Evolutionary conservation across 2,888 invertebrate genomes (phyloP), one percentile per base, ranked within the genome.

Genomic region (Caradrina clavipalpis): DNA sequence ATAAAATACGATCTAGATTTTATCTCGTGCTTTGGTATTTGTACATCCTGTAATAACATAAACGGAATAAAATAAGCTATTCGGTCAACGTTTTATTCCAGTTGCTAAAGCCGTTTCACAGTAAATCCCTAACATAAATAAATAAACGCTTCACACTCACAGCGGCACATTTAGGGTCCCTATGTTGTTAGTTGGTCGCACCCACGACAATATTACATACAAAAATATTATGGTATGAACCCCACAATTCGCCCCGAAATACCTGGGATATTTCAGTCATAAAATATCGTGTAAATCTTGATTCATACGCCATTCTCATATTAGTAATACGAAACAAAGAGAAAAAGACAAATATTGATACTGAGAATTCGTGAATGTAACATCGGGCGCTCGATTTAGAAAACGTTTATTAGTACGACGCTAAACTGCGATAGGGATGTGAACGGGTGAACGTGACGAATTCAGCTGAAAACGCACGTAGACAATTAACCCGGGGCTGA

Each of bases 401-500:
- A 78, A 82, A 84, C 86, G 87, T 90, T 88, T 89, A 88, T 88
- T 87, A 89, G 88, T 84, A 82, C 74, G 71, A 77, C 78, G 80
- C 76, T 80, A 74, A 83, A 80, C 83, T 73, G 78, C 78, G 71
- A 76, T 73, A 79, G 83, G 84, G 81, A 82, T 79, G 83, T 81
- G 83, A 85, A 84, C 82, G 81, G 73, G 59, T 78, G 90, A 88
- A 93, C 93, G 94, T 93, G 92, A 93, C 92, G 90, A 90, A 91
- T 91, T 90, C 90, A 84, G 88, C 88, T 91, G 90, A 90, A 92
- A 93, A 91, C 93, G 92, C 94, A 94, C 94, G 94, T 93, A 94
- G 92, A 91, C 93, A 93, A 94, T 94, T 94, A 94, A 93, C 93
- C 87, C 88, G 72, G 83, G 82, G 90, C 91, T 93, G 92, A 91